Base-by-base conservation (phyloP, 2,113 vertebrate genomes). In the Fregata magnificens region DNA sequence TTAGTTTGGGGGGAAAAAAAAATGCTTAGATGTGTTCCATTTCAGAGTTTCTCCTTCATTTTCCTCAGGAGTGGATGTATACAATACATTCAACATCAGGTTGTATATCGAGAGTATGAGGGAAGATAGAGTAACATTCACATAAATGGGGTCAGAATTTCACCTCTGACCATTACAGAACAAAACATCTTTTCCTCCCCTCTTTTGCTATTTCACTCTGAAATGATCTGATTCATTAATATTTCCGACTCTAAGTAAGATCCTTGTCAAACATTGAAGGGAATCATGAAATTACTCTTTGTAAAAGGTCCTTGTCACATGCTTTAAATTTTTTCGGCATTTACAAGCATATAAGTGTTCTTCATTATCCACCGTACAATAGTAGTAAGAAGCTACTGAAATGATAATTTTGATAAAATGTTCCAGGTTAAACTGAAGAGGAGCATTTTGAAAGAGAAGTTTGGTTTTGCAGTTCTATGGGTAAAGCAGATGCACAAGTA, bases 401-500 rank as follows among this genome's bases (percentile, higher is more conserved):
- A 49, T 22, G 19, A 14, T 77, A 78, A 74, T 77, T 89, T 82
- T 62, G 56, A 34, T 78, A 40, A 58, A 81, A 49, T 2, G 10
- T 63, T 52, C 32, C 58, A 44, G 61, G 66, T 74, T 95, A 58
- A 85, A 55, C 72, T 10, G 40, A 47, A 88, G 55, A 65, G 8
- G 18, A 78, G 28, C 49, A 38, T 80, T 92, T 66, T 86, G 70
- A 82, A 73, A 82, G 26, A 67, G 45, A 78, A 93, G 79, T 47
- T 87, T 55, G 53, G 34, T 49, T 93, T 91, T 80, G 49, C 49
- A 25, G 21, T 65, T 91, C 74, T 56, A 32, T 0, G 13, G 50
- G 49, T 22, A 90, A 87, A 94, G 82, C 87, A 96, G 94, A 94
- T 91, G 91, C 73, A 65, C 76, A 77, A 91, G 86, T 89, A 81